Base-by-base conservation (phyloP, 2,797 vertebrate species). In the Scleropages formosus region DNA sequence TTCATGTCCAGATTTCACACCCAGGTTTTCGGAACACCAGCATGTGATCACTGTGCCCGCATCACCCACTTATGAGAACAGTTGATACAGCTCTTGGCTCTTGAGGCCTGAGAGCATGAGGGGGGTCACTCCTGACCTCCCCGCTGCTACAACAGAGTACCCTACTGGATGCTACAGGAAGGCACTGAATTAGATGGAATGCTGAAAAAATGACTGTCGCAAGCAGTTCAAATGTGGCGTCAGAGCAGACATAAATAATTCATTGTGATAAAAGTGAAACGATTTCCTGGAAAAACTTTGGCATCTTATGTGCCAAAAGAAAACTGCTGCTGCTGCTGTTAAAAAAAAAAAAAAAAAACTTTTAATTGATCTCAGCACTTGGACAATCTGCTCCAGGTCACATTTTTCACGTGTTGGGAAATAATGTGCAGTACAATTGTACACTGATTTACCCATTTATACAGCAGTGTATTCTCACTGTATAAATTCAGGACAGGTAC, bases 41-140 rank as follows among this genome's bases (percentile, higher is more conserved):
- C 39, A 68, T 68, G 66, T 49, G 66, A 49, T 49, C 66, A 22
- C 20, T 49, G 39, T 68, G 66, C 66, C 66, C 66, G 68, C 65
- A 67, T 67, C 46, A n/a, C 18, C n/a, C 46, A 56, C 53, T 56
- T 18, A 3, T 3, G 53, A 56, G 53, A 9, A 8, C 9, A 53
- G 49, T 9, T 53, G 49, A 53, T 8, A 53, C 49, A 9, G 49
- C 53, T 12, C 53, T 56, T 18, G 12, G 11, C 49, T 53, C 49
- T 53, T 9, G 9, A 8, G 9, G 8, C 49, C 9, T n/a, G 8
- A 56, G 11, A 18, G 53, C 53, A 2, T 18, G 9, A 53, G 53
- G 12, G 53, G 1, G 12, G 18, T 53, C 1, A 7, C 9, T 53
- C 49, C 49, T 53, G 8, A 8, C 9, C 49, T 9, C 7, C 49